phyloP scores from a whole-genome alignment of 2,888 invertebrate genomes.

The Pilophorus perplexus region DNA sequence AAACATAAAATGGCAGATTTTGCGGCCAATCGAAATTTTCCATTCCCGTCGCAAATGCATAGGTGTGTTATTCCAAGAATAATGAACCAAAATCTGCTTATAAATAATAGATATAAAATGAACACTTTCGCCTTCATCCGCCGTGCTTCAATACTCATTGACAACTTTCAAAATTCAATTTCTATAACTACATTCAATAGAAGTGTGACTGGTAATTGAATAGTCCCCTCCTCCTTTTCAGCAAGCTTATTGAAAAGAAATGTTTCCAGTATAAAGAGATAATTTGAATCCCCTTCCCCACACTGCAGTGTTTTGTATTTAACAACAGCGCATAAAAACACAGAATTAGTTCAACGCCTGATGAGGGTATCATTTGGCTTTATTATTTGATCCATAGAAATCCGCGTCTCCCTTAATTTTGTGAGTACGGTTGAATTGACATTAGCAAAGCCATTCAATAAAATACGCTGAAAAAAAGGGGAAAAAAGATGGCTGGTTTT shows the following conservation, averaged over 20 bases:
- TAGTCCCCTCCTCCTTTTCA: conserved; percentile 8
- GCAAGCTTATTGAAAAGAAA: conserved; percentile 7
- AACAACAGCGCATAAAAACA: conserved; percentile 24
- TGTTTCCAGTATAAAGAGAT: background rate
- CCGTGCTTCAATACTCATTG: too few relatives aligned
- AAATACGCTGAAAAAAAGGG: conserved; percentile 15
- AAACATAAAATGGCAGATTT: too few relatives aligned
- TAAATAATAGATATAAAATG: too few relatives aligned
- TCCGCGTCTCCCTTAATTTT: conserved; percentile 22
- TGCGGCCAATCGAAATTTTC: too few relatives aligned
- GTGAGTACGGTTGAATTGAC: conserved; percentile 38
- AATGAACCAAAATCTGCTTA: too few relatives aligned
- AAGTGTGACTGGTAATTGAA: conserved; percentile 9
- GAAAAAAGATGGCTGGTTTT: conserved; percentile 31
- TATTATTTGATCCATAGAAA: conserved; percentile 30
- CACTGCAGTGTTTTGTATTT: conserved; percentile 11
- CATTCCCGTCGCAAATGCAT: too few relatives aligned
- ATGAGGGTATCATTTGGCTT: conserved; percentile 27
- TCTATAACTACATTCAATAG: too few relatives aligned
- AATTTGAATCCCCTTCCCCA: background rate
- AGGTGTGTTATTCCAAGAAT: too few relatives aligned
- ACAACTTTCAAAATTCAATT: too few relatives aligned
- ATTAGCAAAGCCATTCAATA: conserved; percentile 40
- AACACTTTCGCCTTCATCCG: too few relatives aligned
- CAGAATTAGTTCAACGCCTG: conserved; percentile 38